Percentiles rank a stretch among this genome's conserved stretches.
phyloP scores from a whole-genome alignment of 2,113 vertebrate species.

The Osmerus eperlanus region DNA sequence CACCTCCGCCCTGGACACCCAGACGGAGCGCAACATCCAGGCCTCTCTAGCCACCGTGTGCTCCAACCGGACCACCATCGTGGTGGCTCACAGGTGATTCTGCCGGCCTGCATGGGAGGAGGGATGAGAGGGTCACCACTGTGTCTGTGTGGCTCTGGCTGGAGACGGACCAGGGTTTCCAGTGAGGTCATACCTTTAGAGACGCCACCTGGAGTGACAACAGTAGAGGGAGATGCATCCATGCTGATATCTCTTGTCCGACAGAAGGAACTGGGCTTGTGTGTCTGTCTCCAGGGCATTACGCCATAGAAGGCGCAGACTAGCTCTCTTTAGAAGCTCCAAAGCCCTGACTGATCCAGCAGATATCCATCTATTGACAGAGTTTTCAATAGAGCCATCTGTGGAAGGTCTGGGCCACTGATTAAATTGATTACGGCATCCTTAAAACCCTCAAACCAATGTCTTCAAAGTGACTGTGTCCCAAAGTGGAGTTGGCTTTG shows the following conservation, averaged over 20 bases:
- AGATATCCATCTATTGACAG: constrained; percentile 39
- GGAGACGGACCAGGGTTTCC: not conserved
- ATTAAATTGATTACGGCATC: too few species aligned
- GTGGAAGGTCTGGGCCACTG: constrained; percentile 14
- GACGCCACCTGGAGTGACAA: too few species aligned
- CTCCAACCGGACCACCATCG: constrained; percentile 77
- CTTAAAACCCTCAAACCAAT: too few species aligned
- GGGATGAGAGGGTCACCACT: not conserved
- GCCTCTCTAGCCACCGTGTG: constrained; percentile 84
- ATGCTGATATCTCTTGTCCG: too few species aligned
- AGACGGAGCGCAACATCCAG: constrained; percentile 88
- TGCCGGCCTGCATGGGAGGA: not conserved
- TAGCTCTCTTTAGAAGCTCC: constrained; percentile 6
- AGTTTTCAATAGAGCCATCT: constrained; percentile 27
- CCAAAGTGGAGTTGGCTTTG: not conserved
- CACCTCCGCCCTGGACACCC: constrained; percentile 84
- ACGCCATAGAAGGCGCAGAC: constrained; percentile 10
- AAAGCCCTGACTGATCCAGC: constrained; percentile 20
- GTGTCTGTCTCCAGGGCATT: too few species aligned
- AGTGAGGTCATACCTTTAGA: not conserved
- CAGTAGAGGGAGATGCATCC: too few species aligned
- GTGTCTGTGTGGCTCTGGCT: not conserved
- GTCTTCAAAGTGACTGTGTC: constrained; percentile 19
- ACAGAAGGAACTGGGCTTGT: too few species aligned
- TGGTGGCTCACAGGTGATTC: constrained; percentile 86